Percentiles rank a stretch among this genome's conserved stretches.
Evolutionary conservation across 1,140 invertebrate species (phyloP).

Genomic region (Lucilia sericata): DNA sequence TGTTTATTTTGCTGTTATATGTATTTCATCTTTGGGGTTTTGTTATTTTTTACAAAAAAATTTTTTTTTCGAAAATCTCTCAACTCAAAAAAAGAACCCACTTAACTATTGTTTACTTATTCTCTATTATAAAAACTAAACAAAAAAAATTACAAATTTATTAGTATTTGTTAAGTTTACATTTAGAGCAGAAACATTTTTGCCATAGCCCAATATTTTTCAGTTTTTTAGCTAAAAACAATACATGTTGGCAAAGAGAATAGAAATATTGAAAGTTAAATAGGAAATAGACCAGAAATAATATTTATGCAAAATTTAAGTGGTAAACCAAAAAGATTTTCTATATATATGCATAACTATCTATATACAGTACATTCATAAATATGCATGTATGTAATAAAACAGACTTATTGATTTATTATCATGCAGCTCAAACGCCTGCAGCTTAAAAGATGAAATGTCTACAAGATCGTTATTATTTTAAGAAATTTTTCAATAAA

Average conservation of each 20-base stretch:
- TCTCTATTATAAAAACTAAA: not conserved
- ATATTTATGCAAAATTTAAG: slow-evolving; percentile 1
- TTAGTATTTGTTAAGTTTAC: not conserved
- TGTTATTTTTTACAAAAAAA: not conserved
- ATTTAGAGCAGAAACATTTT: slow-evolving; percentile 22
- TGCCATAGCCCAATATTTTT: slow-evolving; percentile 1
- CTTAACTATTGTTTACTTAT: not conserved
- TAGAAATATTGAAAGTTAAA: slow-evolving; percentile 13
- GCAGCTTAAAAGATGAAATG: no score
- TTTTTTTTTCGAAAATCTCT: not conserved
- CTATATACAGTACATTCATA: no score
- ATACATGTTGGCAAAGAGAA: not conserved
- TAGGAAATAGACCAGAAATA: not conserved
- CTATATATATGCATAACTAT: no score
- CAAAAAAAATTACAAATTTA: no score
- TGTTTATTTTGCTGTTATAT: not conserved
- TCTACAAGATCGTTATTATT: no score
- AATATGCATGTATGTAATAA: no score
- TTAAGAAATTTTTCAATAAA: no score
- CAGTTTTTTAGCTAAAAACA: not conserved
- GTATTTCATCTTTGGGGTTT: not conserved
- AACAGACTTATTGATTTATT: no score
- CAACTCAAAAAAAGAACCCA: not conserved
- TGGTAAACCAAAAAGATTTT: no score
- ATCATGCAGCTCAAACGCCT: no score